Conservation (phyloP, 2,113 vertebrate species). For the Ramphastos sulfuratus region DNA sequence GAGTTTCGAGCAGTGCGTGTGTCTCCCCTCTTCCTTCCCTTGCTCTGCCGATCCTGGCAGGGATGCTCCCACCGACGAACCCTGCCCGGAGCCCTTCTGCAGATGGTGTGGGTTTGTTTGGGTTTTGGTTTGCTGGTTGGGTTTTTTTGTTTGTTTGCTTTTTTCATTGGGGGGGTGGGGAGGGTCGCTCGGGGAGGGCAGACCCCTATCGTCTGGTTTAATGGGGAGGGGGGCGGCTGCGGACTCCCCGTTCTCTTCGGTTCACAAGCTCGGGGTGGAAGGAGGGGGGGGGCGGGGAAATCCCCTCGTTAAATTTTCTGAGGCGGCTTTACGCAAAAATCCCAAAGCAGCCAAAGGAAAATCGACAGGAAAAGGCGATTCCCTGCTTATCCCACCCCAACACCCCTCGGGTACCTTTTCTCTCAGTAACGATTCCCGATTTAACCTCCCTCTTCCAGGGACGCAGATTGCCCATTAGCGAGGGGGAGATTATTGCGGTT, state of each 20-base stretch:
- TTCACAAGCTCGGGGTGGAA: neutral
- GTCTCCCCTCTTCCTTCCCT: neutral
- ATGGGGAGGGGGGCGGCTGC: neutral
- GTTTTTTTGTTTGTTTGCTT: too few relatives aligned
- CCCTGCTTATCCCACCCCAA: neutral
- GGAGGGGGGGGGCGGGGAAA: neutral
- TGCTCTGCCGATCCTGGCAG: neutral
- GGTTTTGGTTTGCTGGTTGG: too few relatives aligned
- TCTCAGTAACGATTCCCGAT: constrained; percentile 37
- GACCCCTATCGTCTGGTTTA: neutral
- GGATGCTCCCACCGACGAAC: neutral
- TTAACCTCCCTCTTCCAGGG: neutral
- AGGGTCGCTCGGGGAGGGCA: neutral
- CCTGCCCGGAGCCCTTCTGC: neutral
- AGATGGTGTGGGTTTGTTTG: too few relatives aligned
- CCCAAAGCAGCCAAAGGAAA: neutral
- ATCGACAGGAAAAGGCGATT: neutral
- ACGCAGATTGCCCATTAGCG: neutral
- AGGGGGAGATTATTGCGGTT: neutral
- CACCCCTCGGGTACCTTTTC: neutral
- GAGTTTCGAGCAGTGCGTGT: neutral
- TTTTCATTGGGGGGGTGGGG: too few relatives aligned
- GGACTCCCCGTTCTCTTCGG: neutral
- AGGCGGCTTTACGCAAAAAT: neutral
- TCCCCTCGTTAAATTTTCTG: neutral